Evolutionary conservation across 2,113 vertebrate species (phyloP).

Genomic region (Panurus biarmicus): DNA sequence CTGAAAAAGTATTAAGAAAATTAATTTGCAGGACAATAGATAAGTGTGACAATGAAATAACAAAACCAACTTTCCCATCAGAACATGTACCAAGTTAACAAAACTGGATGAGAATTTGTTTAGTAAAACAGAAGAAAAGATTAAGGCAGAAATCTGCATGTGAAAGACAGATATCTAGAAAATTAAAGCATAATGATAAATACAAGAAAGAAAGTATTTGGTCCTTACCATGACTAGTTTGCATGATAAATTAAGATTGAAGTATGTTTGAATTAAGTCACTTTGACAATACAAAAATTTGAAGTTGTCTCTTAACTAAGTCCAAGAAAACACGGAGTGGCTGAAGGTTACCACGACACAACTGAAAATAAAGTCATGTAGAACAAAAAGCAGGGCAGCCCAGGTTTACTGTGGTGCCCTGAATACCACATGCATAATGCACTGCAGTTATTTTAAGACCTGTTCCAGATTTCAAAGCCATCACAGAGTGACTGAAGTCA

Average conservation of each 20-base stretch:
- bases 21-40: background rate
- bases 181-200: background rate
- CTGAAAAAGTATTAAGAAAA: slow-evolving; percentile 59
- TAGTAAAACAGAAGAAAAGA: background rate
- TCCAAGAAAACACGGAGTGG: background rate
- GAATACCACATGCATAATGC: background rate
- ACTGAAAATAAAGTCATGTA: background rate
- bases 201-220: background rate
- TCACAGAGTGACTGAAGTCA: background rate
- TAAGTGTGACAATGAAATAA: background rate
- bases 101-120: background rate
- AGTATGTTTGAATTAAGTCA: background rate
- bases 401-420: background rate
- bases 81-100: background rate
- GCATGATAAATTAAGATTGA: background rate
- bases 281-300: background rate
- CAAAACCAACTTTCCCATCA: background rate
- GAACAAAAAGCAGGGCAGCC: background rate
- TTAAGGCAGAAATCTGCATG: background rate
- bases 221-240: background rate
- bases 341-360: background rate
- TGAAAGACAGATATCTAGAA: background rate
- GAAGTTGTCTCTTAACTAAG: background rate
- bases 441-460: background rate
- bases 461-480: background rate